A percentile compares a stretch with the other conserved stretches of the same genome.
These are phyloP conservation scores for Lichenostomus cassidix DNA, from an alignment of 2,113 vertebrate genomes.

Conservation along the genomic window DNA sequence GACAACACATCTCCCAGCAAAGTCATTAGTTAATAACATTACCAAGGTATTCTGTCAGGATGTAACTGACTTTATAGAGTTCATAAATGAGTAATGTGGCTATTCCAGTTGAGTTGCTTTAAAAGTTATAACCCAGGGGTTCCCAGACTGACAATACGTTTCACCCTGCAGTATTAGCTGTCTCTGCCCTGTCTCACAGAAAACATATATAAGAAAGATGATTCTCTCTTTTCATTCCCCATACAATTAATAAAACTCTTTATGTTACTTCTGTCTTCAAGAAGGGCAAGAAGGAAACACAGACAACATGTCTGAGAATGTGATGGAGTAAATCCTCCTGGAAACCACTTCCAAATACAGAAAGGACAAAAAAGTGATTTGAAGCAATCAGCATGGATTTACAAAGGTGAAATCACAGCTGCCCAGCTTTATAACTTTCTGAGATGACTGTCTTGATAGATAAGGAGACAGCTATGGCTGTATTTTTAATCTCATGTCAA, in stretches of 20 bases:
- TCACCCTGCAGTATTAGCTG: not conserved
- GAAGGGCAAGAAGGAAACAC: not conserved
- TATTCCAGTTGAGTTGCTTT: not conserved
- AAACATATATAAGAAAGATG: not conserved
- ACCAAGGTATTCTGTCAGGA: not conserved
- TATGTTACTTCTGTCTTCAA: not conserved
- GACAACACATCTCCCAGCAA: not conserved
- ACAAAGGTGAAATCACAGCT: not conserved
- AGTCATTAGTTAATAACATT: not conserved
- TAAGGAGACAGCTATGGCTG: not conserved
- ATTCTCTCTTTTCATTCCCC: not conserved
- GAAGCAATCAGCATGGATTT: not conserved
- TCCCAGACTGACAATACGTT: not conserved
- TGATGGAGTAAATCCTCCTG: not conserved
- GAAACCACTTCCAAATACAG: not conserved
- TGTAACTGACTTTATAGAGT: not conserved
- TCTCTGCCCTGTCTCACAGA: not conserved
- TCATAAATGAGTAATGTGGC: constrained; percentile 11
- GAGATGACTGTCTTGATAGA: not conserved
- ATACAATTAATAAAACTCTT: not conserved
- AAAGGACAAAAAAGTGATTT: not conserved
- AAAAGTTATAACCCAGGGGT: not conserved
- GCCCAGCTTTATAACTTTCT: not conserved
- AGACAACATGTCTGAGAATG: not conserved
- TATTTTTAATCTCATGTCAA: not conserved